phyloP scores from a whole-genome alignment of 1,140 invertebrate genomes.

The Augochlora pura region DNA sequence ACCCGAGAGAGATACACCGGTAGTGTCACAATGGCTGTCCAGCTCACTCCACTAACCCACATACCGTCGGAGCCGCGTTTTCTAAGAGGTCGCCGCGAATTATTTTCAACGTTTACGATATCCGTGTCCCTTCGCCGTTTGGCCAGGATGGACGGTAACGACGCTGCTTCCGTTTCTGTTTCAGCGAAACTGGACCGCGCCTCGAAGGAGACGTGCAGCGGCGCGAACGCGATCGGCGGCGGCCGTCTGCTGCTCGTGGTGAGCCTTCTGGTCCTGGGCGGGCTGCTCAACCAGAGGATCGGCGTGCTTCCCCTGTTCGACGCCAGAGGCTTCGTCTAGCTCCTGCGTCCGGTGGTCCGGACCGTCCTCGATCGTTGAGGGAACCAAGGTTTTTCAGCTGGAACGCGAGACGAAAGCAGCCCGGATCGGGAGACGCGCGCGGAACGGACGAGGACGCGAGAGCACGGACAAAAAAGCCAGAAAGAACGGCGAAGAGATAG shows the following conservation, averaged over 20 bases:
- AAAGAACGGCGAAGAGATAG: background rate
- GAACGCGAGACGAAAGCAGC: conserved; percentile 23
- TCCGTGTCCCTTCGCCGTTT: too few species aligned
- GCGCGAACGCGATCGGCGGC: conserved; percentile 51
- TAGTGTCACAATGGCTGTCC: too few species aligned
- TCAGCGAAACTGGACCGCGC: conserved; percentile 75
- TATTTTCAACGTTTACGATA: too few species aligned
- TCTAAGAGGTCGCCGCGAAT: too few species aligned
- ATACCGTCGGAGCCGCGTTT: too few species aligned
- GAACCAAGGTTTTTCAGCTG: conserved; percentile 5
- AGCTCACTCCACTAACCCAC: too few species aligned
- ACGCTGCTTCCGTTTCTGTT: conserved; percentile 58
- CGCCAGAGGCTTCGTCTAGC: conserved; percentile 55
- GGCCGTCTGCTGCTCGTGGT: conserved; percentile 27
- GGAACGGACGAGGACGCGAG: background rate
- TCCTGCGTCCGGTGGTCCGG: conserved; percentile 24
- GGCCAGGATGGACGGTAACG: too few species aligned
- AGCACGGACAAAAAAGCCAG: background rate
- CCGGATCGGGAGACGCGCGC: background rate
- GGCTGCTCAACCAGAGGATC: conserved; percentile 26
- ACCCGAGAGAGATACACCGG: too few species aligned
- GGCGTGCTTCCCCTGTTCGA: conserved; percentile 33
- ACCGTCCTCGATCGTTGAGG: conserved; percentile 27
- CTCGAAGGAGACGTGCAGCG: conserved; percentile 75
- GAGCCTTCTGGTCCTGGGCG: conserved; percentile 44